A percentile compares a stretch with the other conserved stretches of the same genome.
These are phyloP conservation scores for Nephrotoma guestfalica DNA, from an alignment of 2,888 invertebrate genomes.

Conservation along the genomic window DNA sequence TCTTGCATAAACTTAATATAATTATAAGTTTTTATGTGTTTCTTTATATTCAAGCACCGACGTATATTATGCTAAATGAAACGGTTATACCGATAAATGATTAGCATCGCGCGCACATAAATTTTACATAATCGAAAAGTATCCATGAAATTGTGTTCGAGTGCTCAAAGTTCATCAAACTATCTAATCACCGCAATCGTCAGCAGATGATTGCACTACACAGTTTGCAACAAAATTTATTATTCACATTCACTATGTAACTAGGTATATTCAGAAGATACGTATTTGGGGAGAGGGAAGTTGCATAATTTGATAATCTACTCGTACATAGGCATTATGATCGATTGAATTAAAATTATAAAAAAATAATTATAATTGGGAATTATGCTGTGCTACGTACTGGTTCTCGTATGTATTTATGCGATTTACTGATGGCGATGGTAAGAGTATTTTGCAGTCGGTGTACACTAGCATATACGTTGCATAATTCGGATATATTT, in stretches of 20 bases:
- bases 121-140: neutral
- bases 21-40: neutral
- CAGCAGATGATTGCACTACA: too few relatives aligned
- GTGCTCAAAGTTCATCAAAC: neutral
- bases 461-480: neutral
- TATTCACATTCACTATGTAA: too few relatives aligned
- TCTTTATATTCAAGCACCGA: neutral
- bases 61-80: neutral
- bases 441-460: neutral
- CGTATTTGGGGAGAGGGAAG: neutral
- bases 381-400: neutral
- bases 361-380: neutral
- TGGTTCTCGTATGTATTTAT: neutral
- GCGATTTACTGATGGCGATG: neutral
- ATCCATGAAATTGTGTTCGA: neutral
- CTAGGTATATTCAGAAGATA: too few relatives aligned
- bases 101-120: neutral
- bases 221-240: too few relatives aligned
- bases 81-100: neutral
- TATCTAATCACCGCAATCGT: neutral
- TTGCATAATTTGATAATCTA: neutral
- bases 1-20: neutral
- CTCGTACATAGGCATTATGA: neutral
- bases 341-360: neutral
- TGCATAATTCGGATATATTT: neutral